These are phyloP conservation scores for Diprion similis DNA, from an alignment of 1,140 invertebrate species.

Conservation along the genomic window DNA sequence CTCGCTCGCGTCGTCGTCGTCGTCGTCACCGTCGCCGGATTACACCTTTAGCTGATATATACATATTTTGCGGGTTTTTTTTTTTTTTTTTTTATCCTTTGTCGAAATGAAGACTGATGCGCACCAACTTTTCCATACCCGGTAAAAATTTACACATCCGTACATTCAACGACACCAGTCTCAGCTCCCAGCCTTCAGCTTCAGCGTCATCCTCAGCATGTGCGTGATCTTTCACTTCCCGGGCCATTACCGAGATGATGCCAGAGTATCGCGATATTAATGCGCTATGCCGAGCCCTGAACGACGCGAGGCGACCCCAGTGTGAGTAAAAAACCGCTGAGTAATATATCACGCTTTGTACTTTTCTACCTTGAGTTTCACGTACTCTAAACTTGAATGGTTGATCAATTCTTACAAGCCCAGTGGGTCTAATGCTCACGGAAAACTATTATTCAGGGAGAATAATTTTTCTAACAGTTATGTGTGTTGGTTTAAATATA, in stretches of 20 bases:
- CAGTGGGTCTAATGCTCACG: too few species aligned
- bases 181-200: not conserved
- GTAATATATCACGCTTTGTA: not conserved
- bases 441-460: too few species aligned
- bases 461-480: too few species aligned
- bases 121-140: conserved; percentile 27
- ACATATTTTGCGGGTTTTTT: not conserved
- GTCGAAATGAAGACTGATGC: conserved; percentile 48
- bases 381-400: too few species aligned
- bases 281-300: not conserved
- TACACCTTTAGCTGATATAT: too few species aligned
- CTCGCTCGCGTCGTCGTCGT: too few species aligned
- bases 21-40: too few species aligned
- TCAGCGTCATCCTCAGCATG: not conserved
- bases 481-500: too few species aligned
- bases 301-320: not conserved
- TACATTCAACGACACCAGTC: too few species aligned
- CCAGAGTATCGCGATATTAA: not conserved
- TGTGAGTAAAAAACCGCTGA: not conserved
- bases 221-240: not conserved
- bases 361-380: too few species aligned
- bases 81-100: conserved; percentile 8
- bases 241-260: conserved; percentile 7
- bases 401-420: too few species aligned
- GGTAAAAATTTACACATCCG: too few species aligned